A percentile compares a stretch with the other conserved stretches of the same genome.
These are phyloP conservation scores for Arizona elegans DNA, from an alignment of 2,113 vertebrate species.

Conservation along the genomic window DNA sequence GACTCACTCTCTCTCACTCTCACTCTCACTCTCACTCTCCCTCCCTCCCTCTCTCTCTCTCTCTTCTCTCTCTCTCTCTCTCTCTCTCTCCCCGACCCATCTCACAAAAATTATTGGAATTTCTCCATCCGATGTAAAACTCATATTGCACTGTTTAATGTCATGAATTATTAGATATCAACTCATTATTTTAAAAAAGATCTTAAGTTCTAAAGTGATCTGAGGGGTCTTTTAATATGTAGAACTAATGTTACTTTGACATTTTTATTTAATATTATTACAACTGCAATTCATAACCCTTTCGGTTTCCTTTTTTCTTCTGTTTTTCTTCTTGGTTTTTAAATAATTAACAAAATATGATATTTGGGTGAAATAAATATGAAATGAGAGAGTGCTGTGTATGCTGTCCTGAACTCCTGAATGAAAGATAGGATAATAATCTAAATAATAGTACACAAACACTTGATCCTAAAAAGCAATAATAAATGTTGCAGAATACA, in stretches of 20 bases:
- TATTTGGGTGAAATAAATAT: not conserved
- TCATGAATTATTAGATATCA: not conserved
- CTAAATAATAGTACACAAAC: not conserved
- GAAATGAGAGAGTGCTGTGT: not conserved
- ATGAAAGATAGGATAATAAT: not conserved
- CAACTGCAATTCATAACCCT: not conserved
- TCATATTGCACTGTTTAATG: not conserved
- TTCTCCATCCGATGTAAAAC: not conserved
- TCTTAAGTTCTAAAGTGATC: not conserved
- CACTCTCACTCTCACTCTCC: too few relatives aligned
- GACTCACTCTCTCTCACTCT: not conserved
- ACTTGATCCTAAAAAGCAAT: not conserved
- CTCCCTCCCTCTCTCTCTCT: not conserved
- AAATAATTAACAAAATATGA: not conserved
- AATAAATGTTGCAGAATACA: not conserved
- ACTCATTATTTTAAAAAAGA: not conserved
- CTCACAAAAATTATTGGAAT: not conserved
- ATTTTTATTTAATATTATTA: not conserved
- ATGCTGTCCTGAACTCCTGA: not conserved
- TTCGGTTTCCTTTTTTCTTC: not conserved
- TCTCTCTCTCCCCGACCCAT: not conserved
- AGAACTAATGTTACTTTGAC: not conserved
- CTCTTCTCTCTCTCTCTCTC: too few relatives aligned
- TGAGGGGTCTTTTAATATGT: not conserved
- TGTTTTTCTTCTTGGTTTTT: not conserved